Base-by-base conservation (phyloP, 2,113 vertebrate genomes). In the Salvelinus fontinalis region DNA sequence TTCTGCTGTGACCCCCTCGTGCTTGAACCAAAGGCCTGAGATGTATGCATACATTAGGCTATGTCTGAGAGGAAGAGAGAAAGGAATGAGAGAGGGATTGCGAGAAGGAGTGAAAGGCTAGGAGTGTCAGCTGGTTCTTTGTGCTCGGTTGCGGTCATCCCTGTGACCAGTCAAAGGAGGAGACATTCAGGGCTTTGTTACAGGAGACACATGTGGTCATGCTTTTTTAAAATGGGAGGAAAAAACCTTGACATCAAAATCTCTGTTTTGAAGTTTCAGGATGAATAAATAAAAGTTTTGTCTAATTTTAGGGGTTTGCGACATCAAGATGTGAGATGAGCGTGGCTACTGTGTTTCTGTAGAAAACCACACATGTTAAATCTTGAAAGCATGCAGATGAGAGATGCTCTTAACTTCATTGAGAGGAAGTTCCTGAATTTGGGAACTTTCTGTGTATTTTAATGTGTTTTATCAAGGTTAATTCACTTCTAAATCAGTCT, bases 121-220 rank as follows among this genome's bases (percentile, higher is more conserved):
- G 77, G 90, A 90, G 90, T 93, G 93, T 94, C 93, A 94, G 92
- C 92, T 94, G 91, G 90, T 90, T 92, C 92, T 93, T 94, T 93
- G 93, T 94, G 93, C 92, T 92, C 91, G 91, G 92, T 93, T 93
- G 93, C 93, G 93, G 91, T 93, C 92, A 91, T 93, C 90, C 93
- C 91, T 93, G 92, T 94, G 93, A 94, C 91, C 91, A 94, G 93
- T 91, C 91, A 94, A 94, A 93, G 91, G 93, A 93, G 92, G 90
- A 93, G 91, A 92, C 92, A 92, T 92, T 87, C 87, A 89, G 84
- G 91, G 92, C 94, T 94, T 94, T 94, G 93, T 94, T 93, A 92
- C 88, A 89, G 90, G 89, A 91, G 87, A 89, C 90, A 93, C 93
- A 93, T 94, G 92, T 93, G 93, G 92, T 92, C 87, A 81, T 26